Conservation (phyloP, 2,888 invertebrate species). For the Iphiclides podalirius region DNA sequence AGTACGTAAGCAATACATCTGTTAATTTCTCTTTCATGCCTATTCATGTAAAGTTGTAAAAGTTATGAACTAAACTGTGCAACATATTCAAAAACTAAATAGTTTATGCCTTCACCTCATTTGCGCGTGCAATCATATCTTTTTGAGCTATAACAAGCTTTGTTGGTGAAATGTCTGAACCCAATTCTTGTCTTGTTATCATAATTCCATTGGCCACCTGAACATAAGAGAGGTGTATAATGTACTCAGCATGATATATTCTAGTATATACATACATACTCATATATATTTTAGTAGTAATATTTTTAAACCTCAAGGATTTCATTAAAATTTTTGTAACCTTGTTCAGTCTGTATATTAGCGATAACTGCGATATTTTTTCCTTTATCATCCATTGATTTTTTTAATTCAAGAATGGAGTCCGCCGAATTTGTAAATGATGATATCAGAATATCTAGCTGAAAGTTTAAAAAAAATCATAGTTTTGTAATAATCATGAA, state of each 20-base stretch:
- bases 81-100: too few relatives aligned
- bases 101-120: conserved; percentile 55
- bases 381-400: conserved; percentile 58
- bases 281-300: too few relatives aligned
- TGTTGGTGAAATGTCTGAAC: conserved; percentile 69
- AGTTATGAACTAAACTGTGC: too few relatives aligned
- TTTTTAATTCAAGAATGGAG: conserved; percentile 48
- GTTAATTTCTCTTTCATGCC: too few relatives aligned
- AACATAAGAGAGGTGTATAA: too few relatives aligned
- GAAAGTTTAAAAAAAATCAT: conserved; percentile 24
- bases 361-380: conserved; percentile 62
- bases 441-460: conserved; percentile 64
- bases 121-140: conserved; percentile 73
- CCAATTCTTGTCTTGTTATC: conserved; percentile 82
- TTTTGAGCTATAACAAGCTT: conserved; percentile 78
- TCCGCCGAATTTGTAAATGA: conserved; percentile 48
- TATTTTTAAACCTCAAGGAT: conserved; percentile 48
- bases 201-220: conserved; percentile 82
- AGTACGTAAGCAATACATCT: too few relatives aligned
- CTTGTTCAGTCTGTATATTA: conserved; percentile 61
- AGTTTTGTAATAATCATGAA: too few relatives aligned
- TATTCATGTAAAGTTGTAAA: too few relatives aligned
- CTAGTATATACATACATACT: too few relatives aligned
- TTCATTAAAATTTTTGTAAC: conserved; percentile 55
- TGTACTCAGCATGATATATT: too few relatives aligned